Percentiles rank a stretch among this genome's conserved stretches.
Conservation (phyloP, 2,113 vertebrate genomes). For the Myotis brandtii region DNA sequence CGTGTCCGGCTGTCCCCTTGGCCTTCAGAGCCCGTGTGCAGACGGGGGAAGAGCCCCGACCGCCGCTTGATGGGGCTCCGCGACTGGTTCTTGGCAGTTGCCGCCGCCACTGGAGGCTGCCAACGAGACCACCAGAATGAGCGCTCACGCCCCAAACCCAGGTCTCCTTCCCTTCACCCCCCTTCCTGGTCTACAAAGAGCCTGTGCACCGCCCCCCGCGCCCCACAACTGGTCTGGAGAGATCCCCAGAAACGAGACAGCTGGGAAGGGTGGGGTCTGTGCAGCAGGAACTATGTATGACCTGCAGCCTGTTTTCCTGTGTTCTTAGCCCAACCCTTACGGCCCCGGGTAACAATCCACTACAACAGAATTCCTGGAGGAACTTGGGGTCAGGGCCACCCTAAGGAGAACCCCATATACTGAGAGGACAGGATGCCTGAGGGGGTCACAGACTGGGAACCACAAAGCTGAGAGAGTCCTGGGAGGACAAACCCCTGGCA, state of each 20-base stretch:
- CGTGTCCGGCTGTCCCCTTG: constrained; percentile 89
- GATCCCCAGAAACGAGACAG: background rate
- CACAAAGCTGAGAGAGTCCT: background rate
- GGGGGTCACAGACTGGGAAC: background rate
- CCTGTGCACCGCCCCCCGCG: background rate
- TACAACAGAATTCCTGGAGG: background rate
- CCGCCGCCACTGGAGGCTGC: constrained; percentile 90
- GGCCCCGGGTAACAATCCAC: background rate
- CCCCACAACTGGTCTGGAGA: background rate
- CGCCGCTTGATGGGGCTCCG: constrained; percentile 96
- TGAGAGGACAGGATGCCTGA: background rate
- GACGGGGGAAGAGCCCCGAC: constrained; percentile 94
- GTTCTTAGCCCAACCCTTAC: background rate
- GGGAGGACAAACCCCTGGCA: background rate
- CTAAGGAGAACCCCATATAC: background rate
- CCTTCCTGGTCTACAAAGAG: background rate
- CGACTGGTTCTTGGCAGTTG: constrained; percentile 90
- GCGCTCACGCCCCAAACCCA: background rate
- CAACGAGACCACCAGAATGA: constrained; percentile 58
- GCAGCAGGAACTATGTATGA: background rate
- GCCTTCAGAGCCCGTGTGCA: constrained; percentile 93
- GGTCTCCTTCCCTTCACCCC: background rate
- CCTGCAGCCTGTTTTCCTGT: background rate
- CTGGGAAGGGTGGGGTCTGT: background rate
- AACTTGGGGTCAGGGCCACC: background rate